Evolutionary conservation across 37 sponge, comb jelly and placozoan genomes (phyloP), one percentile per base, ranked within the genome.

Genomic region (Ianthella basta): DNA sequence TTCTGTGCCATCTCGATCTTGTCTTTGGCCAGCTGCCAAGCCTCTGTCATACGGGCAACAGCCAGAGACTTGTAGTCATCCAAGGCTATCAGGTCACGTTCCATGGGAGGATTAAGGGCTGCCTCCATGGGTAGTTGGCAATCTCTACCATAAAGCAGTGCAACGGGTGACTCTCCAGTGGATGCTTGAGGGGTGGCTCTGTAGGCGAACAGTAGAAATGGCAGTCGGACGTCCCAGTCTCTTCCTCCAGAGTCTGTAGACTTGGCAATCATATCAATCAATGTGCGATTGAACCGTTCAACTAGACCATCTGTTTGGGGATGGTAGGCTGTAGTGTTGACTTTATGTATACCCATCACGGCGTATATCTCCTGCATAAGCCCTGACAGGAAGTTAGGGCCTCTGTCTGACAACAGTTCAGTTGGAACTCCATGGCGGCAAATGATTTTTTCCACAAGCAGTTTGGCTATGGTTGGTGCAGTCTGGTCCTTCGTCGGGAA

Each of bases 341-440:
- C 63, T 54, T 83, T 91, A 59, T 87, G 55, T 21, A 87, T 50
- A 4, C 91, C 91, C 56, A 87, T 14, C 14, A 91, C 18, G 55
- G 60, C 14, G 50, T 50, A 68, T 4, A 87, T 68, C 55, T 83
- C 91, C 15, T 38, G 69, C 29, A 90, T 33, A 12, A 90, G 80
- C 30, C 54, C 60, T 1, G 87, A 86, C 0, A 87, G 61, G 72
- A 87, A 86, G 0, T 70, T 37, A 4, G 56, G 21, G 0, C 91
- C 91, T 20, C 91, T 70, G 65, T 91, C 87, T 4, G 87, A 91
- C 55, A 84, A 39, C 15, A 91, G 2, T 34, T 83, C 81, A 15
- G 66, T 15, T 15, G 91, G 91, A 0, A 91, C 92, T 65, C 92
- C 92, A 84, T 87, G 91, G 4, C 87, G 59, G 37, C 87, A 72